phyloP scores from a whole-genome alignment of 2,797 vertebrate species.

The Sebastes nivosus region DNA sequence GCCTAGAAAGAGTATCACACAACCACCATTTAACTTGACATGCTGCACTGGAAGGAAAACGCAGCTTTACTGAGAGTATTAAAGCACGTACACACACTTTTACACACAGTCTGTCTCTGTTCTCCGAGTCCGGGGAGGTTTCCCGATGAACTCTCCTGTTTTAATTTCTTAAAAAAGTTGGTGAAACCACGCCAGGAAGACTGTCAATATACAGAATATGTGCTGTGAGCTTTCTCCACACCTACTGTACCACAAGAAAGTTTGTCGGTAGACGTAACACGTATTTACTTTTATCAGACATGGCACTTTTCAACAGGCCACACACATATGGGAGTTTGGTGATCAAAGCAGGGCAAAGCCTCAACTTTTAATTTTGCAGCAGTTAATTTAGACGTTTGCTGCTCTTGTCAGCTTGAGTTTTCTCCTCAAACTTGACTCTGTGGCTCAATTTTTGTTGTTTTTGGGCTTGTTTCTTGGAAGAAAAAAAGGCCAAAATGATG shows the following conservation, averaged over 20 bases:
- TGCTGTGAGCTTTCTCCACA: constrained; percentile 15
- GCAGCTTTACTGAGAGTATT: constrained; percentile 14
- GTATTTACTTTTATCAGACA: constrained; percentile 19
- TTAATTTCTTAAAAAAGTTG: constrained; percentile 35
- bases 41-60: not conserved
- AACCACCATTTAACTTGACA: not conserved
- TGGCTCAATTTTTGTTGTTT: not conserved
- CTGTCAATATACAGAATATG: constrained; percentile 27
- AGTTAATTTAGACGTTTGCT: constrained; percentile 30
- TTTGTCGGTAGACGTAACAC: constrained; percentile 7
- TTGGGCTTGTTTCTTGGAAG: not conserved
- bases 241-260: constrained; percentile 53
- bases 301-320: constrained; percentile 17
- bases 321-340: constrained; percentile 40
- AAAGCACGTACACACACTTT: constrained; percentile 13
- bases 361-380: constrained; percentile 47
- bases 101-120: constrained; percentile 72
- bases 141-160: constrained; percentile 28
- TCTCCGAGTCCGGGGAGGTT: constrained; percentile 42
- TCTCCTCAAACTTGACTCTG: not conserved
- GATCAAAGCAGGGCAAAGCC: constrained; percentile 46
- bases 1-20: constrained; percentile 70
- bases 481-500: not conserved
- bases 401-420: not conserved
- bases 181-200: constrained; percentile 23